Conservation (phyloP, 2,888 invertebrate species). For the Ornithoptera alexandrae region DNA sequence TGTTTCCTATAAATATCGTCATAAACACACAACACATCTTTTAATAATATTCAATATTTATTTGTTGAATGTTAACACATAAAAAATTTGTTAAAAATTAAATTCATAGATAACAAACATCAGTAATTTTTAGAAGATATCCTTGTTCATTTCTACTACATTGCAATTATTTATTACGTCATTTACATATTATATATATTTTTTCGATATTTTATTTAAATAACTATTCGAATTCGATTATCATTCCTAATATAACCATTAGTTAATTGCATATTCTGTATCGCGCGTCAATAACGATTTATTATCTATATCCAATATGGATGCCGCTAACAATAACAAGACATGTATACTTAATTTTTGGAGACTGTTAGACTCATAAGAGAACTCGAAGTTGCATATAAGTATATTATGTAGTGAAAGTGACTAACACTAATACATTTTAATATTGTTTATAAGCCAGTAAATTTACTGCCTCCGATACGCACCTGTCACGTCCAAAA, state of each 20-base stretch:
- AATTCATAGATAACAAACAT: too few species aligned
- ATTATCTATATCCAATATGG: conserved; percentile 13
- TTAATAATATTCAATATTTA: too few species aligned
- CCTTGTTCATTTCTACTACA: too few species aligned
- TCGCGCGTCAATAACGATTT: neutral
- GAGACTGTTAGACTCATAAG: conserved; percentile 58
- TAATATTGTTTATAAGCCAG: conserved; percentile 15
- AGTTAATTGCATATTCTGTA: neutral
- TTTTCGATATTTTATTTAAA: neutral
- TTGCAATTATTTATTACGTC: too few species aligned
- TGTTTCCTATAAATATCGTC: too few species aligned
- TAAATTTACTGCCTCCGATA: conserved; percentile 4
- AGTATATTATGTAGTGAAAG: conserved; percentile 34
- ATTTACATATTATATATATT: too few species aligned
- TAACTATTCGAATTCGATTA: neutral
- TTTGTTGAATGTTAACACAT: too few species aligned
- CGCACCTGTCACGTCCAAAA: conserved; percentile 30
- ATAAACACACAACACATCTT: too few species aligned
- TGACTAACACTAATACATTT: conserved; percentile 35
- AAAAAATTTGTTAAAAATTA: too few species aligned
- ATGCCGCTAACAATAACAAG: conserved; percentile 13
- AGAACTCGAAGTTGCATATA: conserved; percentile 33
- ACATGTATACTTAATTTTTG: conserved; percentile 51
- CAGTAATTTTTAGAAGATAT: too few species aligned
- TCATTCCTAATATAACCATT: neutral